Percentiles rank a stretch among this genome's conserved stretches.
Conservation (phyloP, 2,888 invertebrate genomes). For the Myopa tessellatipennis region DNA sequence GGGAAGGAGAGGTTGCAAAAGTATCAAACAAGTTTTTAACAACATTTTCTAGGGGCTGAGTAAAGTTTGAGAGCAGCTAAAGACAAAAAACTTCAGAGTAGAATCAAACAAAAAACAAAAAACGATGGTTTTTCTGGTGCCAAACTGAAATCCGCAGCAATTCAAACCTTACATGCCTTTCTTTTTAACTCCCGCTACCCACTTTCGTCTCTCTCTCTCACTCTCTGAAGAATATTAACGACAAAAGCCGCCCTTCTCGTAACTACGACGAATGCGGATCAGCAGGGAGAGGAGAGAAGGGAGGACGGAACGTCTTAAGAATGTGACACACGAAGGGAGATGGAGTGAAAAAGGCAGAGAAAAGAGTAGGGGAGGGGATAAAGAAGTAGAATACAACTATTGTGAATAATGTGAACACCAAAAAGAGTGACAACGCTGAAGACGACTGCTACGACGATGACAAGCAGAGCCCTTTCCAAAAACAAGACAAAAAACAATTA, state of each 20-base stretch:
- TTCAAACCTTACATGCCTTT: not conserved
- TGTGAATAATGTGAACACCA: not conserved
- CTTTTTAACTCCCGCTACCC: no score
- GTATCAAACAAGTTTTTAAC: no score
- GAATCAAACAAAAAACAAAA: not conserved
- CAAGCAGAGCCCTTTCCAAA: not conserved
- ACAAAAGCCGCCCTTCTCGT: no score
- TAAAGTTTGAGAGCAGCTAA: not conserved
- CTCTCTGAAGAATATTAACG: no score
- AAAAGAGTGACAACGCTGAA: conserved; percentile 1
- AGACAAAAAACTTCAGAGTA: not conserved
- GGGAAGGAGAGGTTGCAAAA: not conserved
- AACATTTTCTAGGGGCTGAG: not conserved
- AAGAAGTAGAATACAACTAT: not conserved
- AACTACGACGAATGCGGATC: not conserved
- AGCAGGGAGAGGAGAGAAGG: not conserved
- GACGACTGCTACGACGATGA: conserved; percentile 5
- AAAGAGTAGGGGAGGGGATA: not conserved
- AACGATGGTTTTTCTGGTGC: not conserved
- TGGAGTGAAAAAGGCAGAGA: not conserved
- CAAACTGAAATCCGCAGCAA: not conserved
- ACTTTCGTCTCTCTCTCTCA: no score
- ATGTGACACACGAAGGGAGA: not conserved
- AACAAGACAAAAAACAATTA: conserved; percentile 9
- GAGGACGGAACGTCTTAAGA: not conserved